Percentiles rank a stretch among this genome's conserved stretches.
Conservation (phyloP, 1,140 invertebrate genomes). For the Gryon sp. region DNA sequence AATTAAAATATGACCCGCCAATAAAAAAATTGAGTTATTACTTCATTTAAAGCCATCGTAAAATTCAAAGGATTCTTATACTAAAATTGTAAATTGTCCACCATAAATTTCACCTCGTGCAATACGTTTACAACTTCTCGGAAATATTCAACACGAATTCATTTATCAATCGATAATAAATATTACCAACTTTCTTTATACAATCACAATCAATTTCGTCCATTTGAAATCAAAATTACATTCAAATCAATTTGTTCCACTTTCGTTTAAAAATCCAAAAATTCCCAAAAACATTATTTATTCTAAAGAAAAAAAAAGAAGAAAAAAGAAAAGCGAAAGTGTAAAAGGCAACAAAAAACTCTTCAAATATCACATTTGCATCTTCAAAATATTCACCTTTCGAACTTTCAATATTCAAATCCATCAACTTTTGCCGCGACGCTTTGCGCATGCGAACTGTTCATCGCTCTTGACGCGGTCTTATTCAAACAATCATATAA, state of each 20-base stretch:
- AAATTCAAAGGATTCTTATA: too few relatives aligned
- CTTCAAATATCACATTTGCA: too few relatives aligned
- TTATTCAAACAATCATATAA: background rate
- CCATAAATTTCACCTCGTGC: slow-evolving; percentile 15
- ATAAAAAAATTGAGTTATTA: too few relatives aligned
- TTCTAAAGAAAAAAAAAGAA: too few relatives aligned
- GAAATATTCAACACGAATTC: slow-evolving; percentile 18
- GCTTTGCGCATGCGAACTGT: background rate
- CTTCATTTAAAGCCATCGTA: too few relatives aligned
- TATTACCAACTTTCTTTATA: slow-evolving; percentile 17
- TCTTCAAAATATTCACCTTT: too few relatives aligned
- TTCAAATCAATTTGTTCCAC: background rate
- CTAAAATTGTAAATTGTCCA: too few relatives aligned
- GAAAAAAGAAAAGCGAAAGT: too few relatives aligned
- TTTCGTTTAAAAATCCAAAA: background rate
- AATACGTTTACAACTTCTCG: slow-evolving; percentile 9
- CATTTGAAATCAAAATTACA: background rate
- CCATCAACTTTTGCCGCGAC: background rate
- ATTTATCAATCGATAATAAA: slow-evolving; percentile 10
- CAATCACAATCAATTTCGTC: background rate
- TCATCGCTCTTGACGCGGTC: background rate
- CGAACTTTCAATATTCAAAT: slow-evolving; percentile 35
- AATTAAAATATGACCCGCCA: too few relatives aligned
- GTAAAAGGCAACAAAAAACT: too few relatives aligned
- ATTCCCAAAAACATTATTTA: too few relatives aligned